A percentile compares a stretch with the other conserved stretches of the same genome.
Conservation (phyloP, 2,888 invertebrate species). For the Sarcophaga variegata region DNA sequence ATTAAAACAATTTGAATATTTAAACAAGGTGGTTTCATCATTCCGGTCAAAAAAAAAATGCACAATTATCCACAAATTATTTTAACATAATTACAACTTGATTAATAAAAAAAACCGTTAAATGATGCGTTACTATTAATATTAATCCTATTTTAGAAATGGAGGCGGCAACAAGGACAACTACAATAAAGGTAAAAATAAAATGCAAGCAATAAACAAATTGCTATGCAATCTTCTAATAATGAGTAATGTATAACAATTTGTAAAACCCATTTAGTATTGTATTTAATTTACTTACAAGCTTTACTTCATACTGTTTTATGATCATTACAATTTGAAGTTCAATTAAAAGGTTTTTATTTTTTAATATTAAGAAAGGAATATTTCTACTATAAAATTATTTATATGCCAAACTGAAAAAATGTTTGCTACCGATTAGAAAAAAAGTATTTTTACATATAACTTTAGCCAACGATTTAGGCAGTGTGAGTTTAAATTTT, state of each 20-base stretch:
- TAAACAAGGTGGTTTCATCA: slow-evolving; percentile 5
- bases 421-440: too few relatives aligned
- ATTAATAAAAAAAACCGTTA: slow-evolving; percentile 62
- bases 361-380: background rate
- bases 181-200: slow-evolving; percentile 96
- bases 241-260: slow-evolving; percentile 80
- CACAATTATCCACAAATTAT: slow-evolving; percentile 64
- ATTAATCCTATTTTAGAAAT: slow-evolving; percentile 84
- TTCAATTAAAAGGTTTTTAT: background rate
- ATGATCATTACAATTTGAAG: slow-evolving; percentile 20
- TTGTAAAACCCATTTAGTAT: slow-evolving; percentile 72
- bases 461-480: too few relatives aligned
- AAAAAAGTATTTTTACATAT: too few relatives aligned
- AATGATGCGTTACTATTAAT: slow-evolving; percentile 69
- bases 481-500: too few relatives aligned
- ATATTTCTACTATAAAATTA: background rate
- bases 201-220: slow-evolving; percentile 77
- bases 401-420: background rate
- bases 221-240: slow-evolving; percentile 76
- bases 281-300: slow-evolving; percentile 66
- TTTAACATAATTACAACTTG: slow-evolving; percentile 51
- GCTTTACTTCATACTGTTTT: slow-evolving; percentile 47
- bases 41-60: slow-evolving; percentile 33
- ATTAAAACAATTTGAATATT: background rate
- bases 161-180: slow-evolving; percentile 97